Evolutionary conservation across 2,888 invertebrate species (phyloP).

Genomic region (Apamea epomidion): DNA sequence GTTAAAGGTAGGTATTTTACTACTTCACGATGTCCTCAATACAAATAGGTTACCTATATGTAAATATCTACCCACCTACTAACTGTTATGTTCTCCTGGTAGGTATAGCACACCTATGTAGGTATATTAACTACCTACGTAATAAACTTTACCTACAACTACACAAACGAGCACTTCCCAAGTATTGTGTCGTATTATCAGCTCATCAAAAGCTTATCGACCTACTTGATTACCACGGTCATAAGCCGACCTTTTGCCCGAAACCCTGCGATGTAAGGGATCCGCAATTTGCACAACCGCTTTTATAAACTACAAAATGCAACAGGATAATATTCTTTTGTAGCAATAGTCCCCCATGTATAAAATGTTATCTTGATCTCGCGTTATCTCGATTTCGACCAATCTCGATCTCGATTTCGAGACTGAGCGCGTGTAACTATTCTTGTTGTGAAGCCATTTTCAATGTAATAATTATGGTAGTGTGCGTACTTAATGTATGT

Average conservation of each 20-base stretch:
- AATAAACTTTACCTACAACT: background rate
- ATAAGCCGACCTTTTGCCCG: conserved; percentile 30
- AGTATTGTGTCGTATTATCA: conserved; percentile 10
- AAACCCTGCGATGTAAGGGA: conserved; percentile 4
- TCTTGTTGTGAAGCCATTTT: background rate
- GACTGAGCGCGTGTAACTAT: background rate
- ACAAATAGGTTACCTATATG: background rate
- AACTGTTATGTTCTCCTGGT: background rate
- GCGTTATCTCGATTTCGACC: background rate
- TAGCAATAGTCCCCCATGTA: conserved; percentile 16
- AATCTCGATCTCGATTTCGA: background rate
- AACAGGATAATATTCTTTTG: conserved; percentile 38
- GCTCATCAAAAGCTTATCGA: conserved; percentile 17
- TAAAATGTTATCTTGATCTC: background rate
- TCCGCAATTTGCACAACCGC: conserved; percentile 40
- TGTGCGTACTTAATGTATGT: background rate
- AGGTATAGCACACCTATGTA: background rate
- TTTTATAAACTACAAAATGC: conserved; percentile 55
- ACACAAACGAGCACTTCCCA: background rate
- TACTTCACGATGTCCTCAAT: background rate
- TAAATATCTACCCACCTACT: background rate
- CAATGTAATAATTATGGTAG: background rate
- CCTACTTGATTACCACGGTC: conserved; percentile 1
- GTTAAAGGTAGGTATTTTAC: background rate
- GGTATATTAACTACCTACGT: background rate